A percentile compares a stretch with the other conserved stretches of the same genome.
These are phyloP conservation scores for Cyaniris semiargus DNA, from an alignment of 2,888 invertebrate genomes.

Conservation along the genomic window DNA sequence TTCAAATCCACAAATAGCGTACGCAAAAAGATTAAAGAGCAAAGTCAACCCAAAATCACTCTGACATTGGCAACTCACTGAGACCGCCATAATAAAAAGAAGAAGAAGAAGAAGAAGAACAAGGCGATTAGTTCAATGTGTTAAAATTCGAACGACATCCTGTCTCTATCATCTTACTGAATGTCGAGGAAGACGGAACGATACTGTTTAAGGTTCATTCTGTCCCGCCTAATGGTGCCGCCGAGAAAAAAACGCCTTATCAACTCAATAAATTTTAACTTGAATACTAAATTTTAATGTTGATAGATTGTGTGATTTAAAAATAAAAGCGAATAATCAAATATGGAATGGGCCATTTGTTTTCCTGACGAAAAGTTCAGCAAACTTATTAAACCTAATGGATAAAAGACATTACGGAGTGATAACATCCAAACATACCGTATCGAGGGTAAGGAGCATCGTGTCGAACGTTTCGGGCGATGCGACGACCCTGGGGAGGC, in stretches of 20 bases:
- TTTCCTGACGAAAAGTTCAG: not conserved
- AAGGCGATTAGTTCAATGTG: constrained; percentile 3
- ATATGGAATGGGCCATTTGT: not conserved
- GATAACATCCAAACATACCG: not conserved
- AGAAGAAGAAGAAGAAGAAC: no score
- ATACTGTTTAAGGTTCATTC: constrained; percentile 12
- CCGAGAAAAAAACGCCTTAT: not conserved
- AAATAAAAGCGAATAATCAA: not conserved
- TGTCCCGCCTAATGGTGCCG: constrained; percentile 1
- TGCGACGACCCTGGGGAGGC: constrained; percentile 12
- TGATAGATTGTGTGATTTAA: not conserved
- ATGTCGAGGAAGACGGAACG: not conserved
- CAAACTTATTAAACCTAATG: not conserved
- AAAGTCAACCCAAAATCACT: no score
- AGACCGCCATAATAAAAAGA: no score
- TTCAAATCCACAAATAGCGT: constrained; percentile 15
- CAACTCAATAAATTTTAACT: constrained; percentile 6
- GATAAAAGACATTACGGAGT: not conserved
- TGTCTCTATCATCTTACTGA: not conserved
- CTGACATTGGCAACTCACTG: no score
- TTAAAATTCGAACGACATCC: constrained; percentile 21
- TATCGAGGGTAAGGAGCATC: constrained; percentile 3
- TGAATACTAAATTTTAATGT: not conserved
- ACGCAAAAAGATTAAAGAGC: constrained; percentile 24
- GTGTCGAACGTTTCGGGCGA: constrained; percentile 7